These are phyloP conservation scores for Seladonia tumulorum DNA, from an alignment of 2,888 invertebrate genomes.

Conservation along the genomic window DNA sequence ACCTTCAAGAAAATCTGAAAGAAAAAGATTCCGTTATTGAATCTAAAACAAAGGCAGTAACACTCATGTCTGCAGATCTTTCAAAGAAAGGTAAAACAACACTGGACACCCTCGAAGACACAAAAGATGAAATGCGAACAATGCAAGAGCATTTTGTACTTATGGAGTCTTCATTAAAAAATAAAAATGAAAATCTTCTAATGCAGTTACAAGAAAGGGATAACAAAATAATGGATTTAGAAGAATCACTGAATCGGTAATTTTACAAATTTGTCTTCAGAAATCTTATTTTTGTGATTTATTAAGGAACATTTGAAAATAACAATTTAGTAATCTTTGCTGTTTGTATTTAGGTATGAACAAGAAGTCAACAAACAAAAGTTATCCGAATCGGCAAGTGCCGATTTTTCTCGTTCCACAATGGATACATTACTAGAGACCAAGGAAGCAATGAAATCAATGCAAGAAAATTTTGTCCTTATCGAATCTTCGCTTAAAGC, in stretches of 20 bases:
- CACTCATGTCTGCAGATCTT: constrained; percentile 90
- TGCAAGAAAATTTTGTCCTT: constrained; percentile 91
- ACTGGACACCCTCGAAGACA: constrained; percentile 90
- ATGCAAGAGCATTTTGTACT: constrained; percentile 92
- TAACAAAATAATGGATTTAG: constrained; percentile 86
- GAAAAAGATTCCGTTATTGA: constrained; percentile 94
- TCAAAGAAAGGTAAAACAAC: constrained; percentile 89
- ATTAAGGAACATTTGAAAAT: constrained; percentile 3
- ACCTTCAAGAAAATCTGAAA: constrained; percentile 92
- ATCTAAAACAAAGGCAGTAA: constrained; percentile 91
- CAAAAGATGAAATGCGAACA: constrained; percentile 91
- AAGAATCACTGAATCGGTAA: constrained; percentile 85
- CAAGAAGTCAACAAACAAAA: constrained; percentile 74
- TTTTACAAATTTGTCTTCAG: constrained; percentile 15
- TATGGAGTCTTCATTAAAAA: constrained; percentile 89
- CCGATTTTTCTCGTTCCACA: constrained; percentile 83
- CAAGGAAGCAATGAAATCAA: constrained; percentile 90
- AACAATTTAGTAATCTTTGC: not conserved
- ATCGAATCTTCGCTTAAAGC: constrained; percentile 90
- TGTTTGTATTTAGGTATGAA: constrained; percentile 70
- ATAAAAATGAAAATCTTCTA: constrained; percentile 87
- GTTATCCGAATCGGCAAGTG: constrained; percentile 74
- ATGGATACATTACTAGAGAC: constrained; percentile 91
- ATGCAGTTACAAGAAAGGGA: constrained; percentile 86
- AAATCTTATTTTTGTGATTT: not conserved